phyloP scores from a whole-genome alignment of 2,888 invertebrate genomes.

The Polydesmus complanatus region DNA sequence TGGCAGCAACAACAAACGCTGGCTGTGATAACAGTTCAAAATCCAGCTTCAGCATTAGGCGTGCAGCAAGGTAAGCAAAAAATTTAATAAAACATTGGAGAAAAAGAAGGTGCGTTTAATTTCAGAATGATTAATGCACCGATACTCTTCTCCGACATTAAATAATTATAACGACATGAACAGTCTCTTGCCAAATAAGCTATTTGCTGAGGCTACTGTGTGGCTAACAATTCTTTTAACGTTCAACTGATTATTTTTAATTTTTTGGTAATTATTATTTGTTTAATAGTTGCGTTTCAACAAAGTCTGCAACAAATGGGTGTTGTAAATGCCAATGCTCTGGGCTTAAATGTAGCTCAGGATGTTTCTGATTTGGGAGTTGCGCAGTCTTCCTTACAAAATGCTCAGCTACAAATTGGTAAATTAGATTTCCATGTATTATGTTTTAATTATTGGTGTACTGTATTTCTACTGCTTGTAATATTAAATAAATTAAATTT shows the following conservation, averaged over 20 bases:
- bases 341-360: constrained; percentile 2
- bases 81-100: neutral
- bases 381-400: constrained; percentile 2
- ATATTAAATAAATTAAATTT: too few relatives aligned
- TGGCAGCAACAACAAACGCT: constrained; percentile 19
- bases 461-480: too few relatives aligned
- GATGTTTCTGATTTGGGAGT: constrained; percentile 7
- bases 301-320: constrained; percentile 5
- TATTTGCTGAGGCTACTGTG: neutral
- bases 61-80: constrained; percentile 14
- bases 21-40: constrained; percentile 15
- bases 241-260: too few relatives aligned
- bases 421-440: neutral
- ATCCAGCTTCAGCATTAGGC: constrained; percentile 12
- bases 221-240: neutral
- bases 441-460: too few relatives aligned
- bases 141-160: neutral
- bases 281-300: constrained; percentile 10
- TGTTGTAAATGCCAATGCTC: neutral
- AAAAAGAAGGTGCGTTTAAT: neutral
- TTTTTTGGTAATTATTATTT: too few relatives aligned
- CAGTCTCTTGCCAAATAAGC: neutral
- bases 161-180: neutral
- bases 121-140: neutral
- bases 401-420: constrained; percentile 6